phyloP scores from a whole-genome alignment of 2,888 invertebrate species.

The Xanthorhoe spadicearia region DNA sequence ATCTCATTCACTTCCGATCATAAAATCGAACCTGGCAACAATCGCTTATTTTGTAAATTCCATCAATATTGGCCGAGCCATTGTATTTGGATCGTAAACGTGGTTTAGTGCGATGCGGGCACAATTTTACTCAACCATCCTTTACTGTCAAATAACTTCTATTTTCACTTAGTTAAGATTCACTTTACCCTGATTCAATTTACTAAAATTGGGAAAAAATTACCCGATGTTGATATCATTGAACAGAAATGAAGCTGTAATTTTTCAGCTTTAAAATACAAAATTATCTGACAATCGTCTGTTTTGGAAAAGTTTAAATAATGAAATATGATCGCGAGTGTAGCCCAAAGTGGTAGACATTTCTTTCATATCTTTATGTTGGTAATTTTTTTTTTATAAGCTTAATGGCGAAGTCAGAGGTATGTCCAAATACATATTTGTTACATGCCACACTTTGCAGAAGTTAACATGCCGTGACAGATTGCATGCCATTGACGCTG shows the following conservation, averaged over 20 bases:
- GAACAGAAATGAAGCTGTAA: neutral
- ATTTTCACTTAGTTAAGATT: neutral
- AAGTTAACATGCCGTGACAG: too few relatives aligned
- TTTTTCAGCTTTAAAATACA: neutral
- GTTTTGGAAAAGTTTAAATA: too few relatives aligned
- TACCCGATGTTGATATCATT: neutral
- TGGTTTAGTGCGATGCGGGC: slow-evolving; percentile 13
- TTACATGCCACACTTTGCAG: too few relatives aligned
- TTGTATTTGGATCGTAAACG: slow-evolving; percentile 17
- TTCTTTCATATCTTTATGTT: too few relatives aligned
- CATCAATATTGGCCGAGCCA: slow-evolving; percentile 14
- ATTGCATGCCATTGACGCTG: too few relatives aligned
- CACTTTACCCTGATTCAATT: neutral
- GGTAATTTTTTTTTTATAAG: too few relatives aligned
- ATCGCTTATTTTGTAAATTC: slow-evolving; percentile 19
- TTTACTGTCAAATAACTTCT: neutral
- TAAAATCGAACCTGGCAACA: slow-evolving; percentile 8
- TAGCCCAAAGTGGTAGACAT: too few relatives aligned
- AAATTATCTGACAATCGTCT: neutral
- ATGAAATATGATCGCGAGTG: too few relatives aligned
- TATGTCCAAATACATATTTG: too few relatives aligned
- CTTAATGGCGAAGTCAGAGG: too few relatives aligned
- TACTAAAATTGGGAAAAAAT: neutral
- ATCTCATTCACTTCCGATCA: slow-evolving; percentile 9
- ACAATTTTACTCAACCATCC: neutral